Evolutionary conservation across 2,888 invertebrate species (phyloP), one percentile per base, ranked within the genome.

Genomic region (Hemicrepidius hirtus): DNA sequence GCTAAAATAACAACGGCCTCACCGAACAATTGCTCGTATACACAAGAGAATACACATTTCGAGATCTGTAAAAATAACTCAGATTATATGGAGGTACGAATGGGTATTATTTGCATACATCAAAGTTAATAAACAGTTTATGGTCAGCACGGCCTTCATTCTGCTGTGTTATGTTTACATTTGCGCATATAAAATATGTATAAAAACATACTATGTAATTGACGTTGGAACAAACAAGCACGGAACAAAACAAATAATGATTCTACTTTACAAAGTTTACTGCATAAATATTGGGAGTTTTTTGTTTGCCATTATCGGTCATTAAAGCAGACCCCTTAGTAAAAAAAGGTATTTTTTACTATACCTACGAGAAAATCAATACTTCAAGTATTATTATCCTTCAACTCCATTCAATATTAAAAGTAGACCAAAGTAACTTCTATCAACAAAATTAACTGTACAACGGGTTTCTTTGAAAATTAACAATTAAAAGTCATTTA

Each of bases 51-150:
- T 53, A 53, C 13, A 28, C 53, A 28, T 53, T 53, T 28, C 28
- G 53, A 53, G 53, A 53, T 53, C 32, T 53, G 53, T 53, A 53
- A 53, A 53, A 53, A 53, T 53, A 44, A 28, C 53, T 28, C 53
- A 53, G 53, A 53, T 53, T 28, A 53, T 16, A 13, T 53, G 35
- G 57, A 57, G 35, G 57, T 57, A 57, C 37, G 60, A 62, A 62
- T 62, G n/a, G n/a, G 44, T 16, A 62, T 50, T 50, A 50, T 62
- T 62, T 62, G 60, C 41, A 62, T 62, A 44, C 60, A 57, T 62
- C 44, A 62, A 62, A 44, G 60, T 62, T 62, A 62, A 62, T 62
- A 62, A 62, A 62, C 60, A 44, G 44, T 62, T 62, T 62, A 62
- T 62, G 60, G 44, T 44, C 60, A 41, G 41, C 12, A 28, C n/a